phyloP scores from a whole-genome alignment of 64 coral and sea anemone species.

The Porites australiensis region DNA sequence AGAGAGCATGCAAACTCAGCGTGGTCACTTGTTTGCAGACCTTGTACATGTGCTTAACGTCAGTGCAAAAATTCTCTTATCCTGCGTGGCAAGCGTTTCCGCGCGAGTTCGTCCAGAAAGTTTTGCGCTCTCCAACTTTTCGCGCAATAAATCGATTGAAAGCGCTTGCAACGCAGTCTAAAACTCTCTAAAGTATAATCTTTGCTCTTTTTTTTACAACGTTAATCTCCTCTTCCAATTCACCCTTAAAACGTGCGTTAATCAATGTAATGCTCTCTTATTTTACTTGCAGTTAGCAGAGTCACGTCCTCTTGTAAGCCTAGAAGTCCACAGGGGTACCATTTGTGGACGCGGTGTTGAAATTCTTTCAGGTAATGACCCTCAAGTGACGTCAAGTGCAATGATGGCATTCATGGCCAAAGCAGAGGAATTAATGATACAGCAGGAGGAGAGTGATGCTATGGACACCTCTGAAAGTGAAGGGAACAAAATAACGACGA shows the following conservation, averaged over 20 bases:
- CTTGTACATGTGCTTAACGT: no score
- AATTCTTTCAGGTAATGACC: neutral
- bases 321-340: slow-evolving; percentile 24
- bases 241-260: neutral
- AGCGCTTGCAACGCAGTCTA: no score
- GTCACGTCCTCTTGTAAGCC: neutral
- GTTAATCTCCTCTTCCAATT: no score
- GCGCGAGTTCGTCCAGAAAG: no score
- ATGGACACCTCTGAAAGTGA: neutral
- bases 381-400: slow-evolving; percentile 3
- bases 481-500: neutral
- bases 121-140: no score
- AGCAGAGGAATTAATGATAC: neutral
- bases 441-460: neutral
- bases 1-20: no score
- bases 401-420: neutral
- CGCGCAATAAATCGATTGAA: no score
- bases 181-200: no score
- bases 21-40: no score
- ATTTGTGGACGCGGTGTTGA: slow-evolving; percentile 48
- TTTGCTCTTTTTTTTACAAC: no score
- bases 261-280: neutral
- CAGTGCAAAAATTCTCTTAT: no score
- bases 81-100: no score
- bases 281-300: neutral